Percentiles rank a stretch among this genome's conserved stretches.
Evolutionary conservation across 2,888 invertebrate species (phyloP).

Genomic region (Idaea biselata): DNA sequence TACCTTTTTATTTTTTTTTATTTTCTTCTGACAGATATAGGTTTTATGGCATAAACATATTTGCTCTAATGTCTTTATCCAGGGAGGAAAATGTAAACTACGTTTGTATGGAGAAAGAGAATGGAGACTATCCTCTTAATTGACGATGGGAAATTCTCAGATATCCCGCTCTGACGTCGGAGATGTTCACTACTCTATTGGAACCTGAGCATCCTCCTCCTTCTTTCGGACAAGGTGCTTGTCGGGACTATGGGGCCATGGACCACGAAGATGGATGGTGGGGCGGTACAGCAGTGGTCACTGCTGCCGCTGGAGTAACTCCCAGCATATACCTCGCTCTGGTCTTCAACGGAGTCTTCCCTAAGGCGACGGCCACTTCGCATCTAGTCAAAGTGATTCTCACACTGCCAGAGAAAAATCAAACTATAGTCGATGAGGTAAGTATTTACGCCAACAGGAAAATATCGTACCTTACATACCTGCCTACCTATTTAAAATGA

Average conservation of each 20-base stretch:
- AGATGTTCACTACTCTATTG: constrained; percentile 90
- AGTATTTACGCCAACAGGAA: constrained; percentile 22
- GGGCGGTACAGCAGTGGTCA: constrained; percentile 94
- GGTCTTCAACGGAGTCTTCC: constrained; percentile 90
- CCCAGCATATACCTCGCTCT: constrained; percentile 90
- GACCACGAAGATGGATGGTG: constrained; percentile 85
- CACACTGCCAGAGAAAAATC: constrained; percentile 86
- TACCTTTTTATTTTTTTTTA: no score
- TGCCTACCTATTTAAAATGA: background rate
- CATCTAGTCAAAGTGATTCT: constrained; percentile 86
- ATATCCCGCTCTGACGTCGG: constrained; percentile 88
- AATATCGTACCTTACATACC: background rate
- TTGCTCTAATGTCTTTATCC: no score
- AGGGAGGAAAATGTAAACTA: no score
- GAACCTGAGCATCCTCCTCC: constrained; percentile 85
- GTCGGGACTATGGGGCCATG: constrained; percentile 74
- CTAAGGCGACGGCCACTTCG: constrained; percentile 80
- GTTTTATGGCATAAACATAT: no score
- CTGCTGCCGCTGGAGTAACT: constrained; percentile 88
- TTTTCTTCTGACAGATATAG: no score
- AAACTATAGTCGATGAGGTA: constrained; percentile 87
- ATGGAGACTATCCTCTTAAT: background rate
- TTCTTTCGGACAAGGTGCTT: constrained; percentile 75
- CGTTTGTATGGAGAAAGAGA: no score
- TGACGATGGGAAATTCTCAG: constrained; percentile 39